Base-by-base conservation (phyloP, 2,888 invertebrate genomes). In the Mesorhabditis spiculigera region DNA sequence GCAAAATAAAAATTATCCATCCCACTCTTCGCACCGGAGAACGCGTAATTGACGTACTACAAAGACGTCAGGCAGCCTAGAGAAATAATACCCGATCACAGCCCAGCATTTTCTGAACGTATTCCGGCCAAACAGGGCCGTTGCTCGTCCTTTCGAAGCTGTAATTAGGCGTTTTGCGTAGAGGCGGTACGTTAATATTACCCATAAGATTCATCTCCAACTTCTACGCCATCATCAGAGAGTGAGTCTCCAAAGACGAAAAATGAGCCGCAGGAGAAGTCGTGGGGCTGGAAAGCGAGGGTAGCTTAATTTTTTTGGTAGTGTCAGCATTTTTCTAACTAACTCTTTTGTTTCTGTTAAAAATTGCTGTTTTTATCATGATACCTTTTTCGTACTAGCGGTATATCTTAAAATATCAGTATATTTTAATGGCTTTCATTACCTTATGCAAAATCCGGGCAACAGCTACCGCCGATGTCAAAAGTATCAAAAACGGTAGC, bases 81-180 rank as follows among this genome's bases (percentile, higher is more conserved):
- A 50, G 0, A 62, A n/a, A 62, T n/a, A 68, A 41, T 68, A 78
- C 79, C 66, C 75, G 68, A 16, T 78, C 78, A 68, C 82, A 82
- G 63, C 75, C 78, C 16, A 82, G 70, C 76, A 80, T 75, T 6
- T 72, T 66, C 44, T 80, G 69, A 6, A 80, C 76, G 58, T 82
- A 82, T 65, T 82, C 82, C 16, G 79, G 72, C 80, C 81, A 82
- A 3, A 81, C 80, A 65, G 77, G 78, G 5, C 82, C 82, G 68
- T 82, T 82, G 41, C 75, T 74, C 50, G 81, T 81, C 10, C 81
- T 62, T n/a, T 63, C 63, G 65, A 75, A 76, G 8, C 76, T 74
- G 65, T 73, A 72, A 0, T 50, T 50, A 28, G 28, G 28, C 3
- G 28, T 28, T 28, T 28, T 28, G 28, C 3, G 28, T 28, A 28